Evolutionary conservation across 2,888 invertebrate species (phyloP).

Genomic region (Diplolepis rosae): DNA sequence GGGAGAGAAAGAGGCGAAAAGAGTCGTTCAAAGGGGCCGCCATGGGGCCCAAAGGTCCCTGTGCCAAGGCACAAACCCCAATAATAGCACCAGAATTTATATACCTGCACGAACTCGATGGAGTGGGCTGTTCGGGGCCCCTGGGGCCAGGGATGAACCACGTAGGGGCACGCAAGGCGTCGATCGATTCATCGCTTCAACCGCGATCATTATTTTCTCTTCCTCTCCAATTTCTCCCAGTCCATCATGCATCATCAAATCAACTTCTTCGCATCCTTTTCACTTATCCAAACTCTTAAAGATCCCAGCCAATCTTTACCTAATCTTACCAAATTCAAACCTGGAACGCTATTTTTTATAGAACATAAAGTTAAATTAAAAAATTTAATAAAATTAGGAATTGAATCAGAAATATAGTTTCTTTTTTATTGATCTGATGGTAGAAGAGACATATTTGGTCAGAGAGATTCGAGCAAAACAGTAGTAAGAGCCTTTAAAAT

Average conservation of each 20-base stretch:
- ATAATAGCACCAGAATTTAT: constrained; percentile 73
- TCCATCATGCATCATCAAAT: constrained; percentile 25
- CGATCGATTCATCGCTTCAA: constrained; percentile 26
- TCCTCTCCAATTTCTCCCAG: constrained; percentile 9
- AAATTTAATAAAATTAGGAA: not conserved
- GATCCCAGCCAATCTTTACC: not conserved
- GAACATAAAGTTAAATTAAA: too few relatives aligned
- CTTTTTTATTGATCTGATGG: too few relatives aligned
- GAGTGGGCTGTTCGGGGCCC: constrained; percentile 58
- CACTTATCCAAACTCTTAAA: not conserved
- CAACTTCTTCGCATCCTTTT: not conserved
- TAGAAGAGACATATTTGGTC: not conserved
- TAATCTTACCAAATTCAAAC: not conserved
- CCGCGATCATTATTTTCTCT: constrained; percentile 16
- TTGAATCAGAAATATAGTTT: not conserved
- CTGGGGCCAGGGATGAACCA: constrained; percentile 53
- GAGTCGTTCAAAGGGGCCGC: constrained; percentile 50
- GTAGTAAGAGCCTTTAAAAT: not conserved
- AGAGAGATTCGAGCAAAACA: not conserved
- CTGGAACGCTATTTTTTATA: too few relatives aligned
- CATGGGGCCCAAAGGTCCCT: constrained; percentile 58
- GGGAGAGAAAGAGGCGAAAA: constrained; percentile 56
- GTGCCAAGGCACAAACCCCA: constrained; percentile 70
- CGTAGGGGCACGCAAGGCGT: constrained; percentile 45
- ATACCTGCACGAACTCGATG: constrained; percentile 70